Base-by-base conservation (phyloP, 2,113 vertebrate species). In the Nannobrachium achirus region DNA sequence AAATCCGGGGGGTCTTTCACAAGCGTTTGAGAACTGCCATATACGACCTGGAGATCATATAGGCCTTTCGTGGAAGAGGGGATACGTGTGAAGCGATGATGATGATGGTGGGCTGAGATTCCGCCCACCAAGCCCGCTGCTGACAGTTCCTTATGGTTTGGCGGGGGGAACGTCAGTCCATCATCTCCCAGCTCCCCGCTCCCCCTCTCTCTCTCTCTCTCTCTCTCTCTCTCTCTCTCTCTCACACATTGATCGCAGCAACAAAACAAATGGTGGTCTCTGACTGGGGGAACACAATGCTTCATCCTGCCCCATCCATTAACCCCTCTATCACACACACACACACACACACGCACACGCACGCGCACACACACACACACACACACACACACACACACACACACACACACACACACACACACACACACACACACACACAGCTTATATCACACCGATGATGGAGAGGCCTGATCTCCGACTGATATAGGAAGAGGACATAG, bases 281-380 rank as follows among this genome's bases (percentile, higher is more conserved):
- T 49, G 70, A 74, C 78, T 66, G 69, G 59, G 51, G 75, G 76
- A 33, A 82, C 82, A 81, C 66, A 71, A 77, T 78, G 78, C 84
- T 73, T 85, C 84, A 85, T 84, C 88, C 80, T 78, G 78, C 73
- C 81, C 76, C 44, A 81, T 85, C 80, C 82, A 88, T 86, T 85
- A 85, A 85, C 82, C 81, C 67, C 76, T 33, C 1, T 75, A 80
- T 85, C 83, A 70, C 74, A 66, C 48, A 80, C n/a, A n/a, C n/a
- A 75, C 77, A 65, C 70, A 33, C n/a, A 33, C 6, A 5, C 25
- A 33, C 6, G 25, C 25, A 33, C 6, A 5, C 1, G 20, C 20
- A 4, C 20, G 4, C 3, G 25, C 25, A 33, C 25, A 5, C 25
- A 33, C 25, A 4, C 25, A 33, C 25, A 4, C 25, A 33, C 25